Conservation (phyloP, 37 sponge, comb jelly and placozoan species). For the Amphimedon queenslandica region DNA sequence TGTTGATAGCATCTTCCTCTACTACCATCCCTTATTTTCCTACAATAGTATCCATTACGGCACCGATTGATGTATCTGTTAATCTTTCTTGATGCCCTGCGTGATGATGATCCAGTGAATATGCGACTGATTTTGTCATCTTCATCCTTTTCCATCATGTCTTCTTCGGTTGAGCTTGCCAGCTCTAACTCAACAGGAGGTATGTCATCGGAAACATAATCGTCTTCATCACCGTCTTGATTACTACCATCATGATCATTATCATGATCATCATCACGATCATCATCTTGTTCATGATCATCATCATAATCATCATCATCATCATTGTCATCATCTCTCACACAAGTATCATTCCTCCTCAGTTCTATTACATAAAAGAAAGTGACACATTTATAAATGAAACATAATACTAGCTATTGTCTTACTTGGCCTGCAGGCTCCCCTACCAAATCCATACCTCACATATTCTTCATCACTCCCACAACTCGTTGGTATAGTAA, state of each 20-base stretch:
- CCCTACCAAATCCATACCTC: too few species aligned
- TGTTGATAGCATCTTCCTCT: background rate
- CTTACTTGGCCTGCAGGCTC: too few species aligned
- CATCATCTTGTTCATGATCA: background rate
- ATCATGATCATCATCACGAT: background rate
- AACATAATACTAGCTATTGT: too few species aligned
- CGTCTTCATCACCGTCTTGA: background rate
- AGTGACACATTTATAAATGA: too few species aligned
- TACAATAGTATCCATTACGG: background rate
- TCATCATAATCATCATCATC: constrained; percentile 5
- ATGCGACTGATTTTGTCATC: background rate
- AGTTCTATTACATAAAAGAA: too few species aligned
- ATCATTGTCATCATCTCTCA: background rate
- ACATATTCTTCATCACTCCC: too few species aligned
- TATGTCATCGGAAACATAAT: background rate
- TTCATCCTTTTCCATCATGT: background rate
- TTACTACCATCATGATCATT: background rate
- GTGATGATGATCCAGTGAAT: background rate
- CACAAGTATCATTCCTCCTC: background rate
- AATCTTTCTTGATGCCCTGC: background rate
- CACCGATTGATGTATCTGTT: background rate
- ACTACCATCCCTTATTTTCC: background rate
- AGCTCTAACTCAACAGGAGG: background rate
- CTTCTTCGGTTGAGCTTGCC: background rate
- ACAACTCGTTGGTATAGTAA: too few species aligned